Conservation (phyloP, 1,140 invertebrate species). For the Achatina immaculata region DNA sequence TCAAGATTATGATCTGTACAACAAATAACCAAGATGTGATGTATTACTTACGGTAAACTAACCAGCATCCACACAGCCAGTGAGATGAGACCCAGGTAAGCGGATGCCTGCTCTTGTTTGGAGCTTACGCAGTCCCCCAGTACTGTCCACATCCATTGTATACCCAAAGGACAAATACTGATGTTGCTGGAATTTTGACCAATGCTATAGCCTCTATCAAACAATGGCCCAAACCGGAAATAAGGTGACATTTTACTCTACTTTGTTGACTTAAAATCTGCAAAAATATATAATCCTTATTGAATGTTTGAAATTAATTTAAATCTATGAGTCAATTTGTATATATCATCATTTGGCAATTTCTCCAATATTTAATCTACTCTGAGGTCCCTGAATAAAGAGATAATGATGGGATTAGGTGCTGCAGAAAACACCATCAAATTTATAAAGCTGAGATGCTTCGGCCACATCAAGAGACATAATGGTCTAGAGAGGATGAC, state of each 20-base stretch:
- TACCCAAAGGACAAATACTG: conserved; percentile 48
- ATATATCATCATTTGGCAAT: too few species aligned
- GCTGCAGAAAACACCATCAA: too few species aligned
- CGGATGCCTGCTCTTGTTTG: conserved; percentile 46
- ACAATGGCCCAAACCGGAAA: background rate
- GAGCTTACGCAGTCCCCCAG: conserved; percentile 55
- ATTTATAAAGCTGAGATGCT: too few species aligned
- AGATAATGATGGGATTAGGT: too few species aligned
- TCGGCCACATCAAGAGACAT: too few species aligned
- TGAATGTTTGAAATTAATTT: too few species aligned
- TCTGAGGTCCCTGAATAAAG: too few species aligned
- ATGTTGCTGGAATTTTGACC: background rate
- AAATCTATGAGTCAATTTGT: too few species aligned
- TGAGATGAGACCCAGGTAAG: conserved; percentile 53
- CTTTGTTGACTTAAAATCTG: background rate
- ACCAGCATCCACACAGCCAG: conserved; percentile 57
- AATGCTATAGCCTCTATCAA: background rate
- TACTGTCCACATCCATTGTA: conserved; percentile 56
- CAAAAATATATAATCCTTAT: background rate
- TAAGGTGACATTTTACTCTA: background rate
- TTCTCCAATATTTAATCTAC: too few species aligned
- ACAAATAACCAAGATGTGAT: too few species aligned
- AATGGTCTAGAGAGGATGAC: too few species aligned
- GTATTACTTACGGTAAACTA: conserved; percentile 57
- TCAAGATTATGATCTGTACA: too few species aligned